These are phyloP conservation scores for Macrosoma leucophasiata DNA, from an alignment of 2,888 invertebrate genomes.

Conservation along the genomic window DNA sequence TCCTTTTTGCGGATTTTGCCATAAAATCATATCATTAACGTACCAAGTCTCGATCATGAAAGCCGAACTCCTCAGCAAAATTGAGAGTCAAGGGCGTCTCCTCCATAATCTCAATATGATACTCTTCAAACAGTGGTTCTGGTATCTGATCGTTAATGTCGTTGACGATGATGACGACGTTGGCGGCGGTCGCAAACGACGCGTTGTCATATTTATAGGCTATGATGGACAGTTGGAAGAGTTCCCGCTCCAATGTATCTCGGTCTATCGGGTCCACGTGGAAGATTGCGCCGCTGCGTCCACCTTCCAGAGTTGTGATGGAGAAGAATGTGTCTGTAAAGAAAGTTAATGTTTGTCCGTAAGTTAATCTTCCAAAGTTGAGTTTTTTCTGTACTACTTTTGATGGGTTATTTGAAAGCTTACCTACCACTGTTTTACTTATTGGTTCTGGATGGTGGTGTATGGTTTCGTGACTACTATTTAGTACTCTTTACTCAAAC, in stretches of 20 bases:
- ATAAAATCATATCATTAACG: no score
- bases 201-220: slow-evolving; percentile 61
- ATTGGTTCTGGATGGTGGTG: no score
- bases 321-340: slow-evolving; percentile 53
- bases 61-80: slow-evolving; percentile 64
- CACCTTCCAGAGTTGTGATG: slow-evolving; percentile 46
- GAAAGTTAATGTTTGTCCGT: no score
- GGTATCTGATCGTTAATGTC: slow-evolving; percentile 82
- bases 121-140: slow-evolving; percentile 46
- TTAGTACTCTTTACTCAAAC: no score
- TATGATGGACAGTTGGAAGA: slow-evolving; percentile 59
- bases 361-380: no score
- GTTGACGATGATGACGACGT: slow-evolving; percentile 64
- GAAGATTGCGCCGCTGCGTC: slow-evolving; percentile 45
- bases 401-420: no score
- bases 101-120: slow-evolving; percentile 63
- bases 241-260: slow-evolving; percentile 57
- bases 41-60: slow-evolving; percentile 73
- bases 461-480: no score
- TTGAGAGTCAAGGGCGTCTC: slow-evolving; percentile 66
- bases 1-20: no score
- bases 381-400: no score
- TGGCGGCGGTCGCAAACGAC: slow-evolving; percentile 40
- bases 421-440: no score
- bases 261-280: slow-evolving; percentile 59